Evolutionary conservation across 2,113 vertebrate species (phyloP).

Genomic region (Cnemophilus loriae): DNA sequence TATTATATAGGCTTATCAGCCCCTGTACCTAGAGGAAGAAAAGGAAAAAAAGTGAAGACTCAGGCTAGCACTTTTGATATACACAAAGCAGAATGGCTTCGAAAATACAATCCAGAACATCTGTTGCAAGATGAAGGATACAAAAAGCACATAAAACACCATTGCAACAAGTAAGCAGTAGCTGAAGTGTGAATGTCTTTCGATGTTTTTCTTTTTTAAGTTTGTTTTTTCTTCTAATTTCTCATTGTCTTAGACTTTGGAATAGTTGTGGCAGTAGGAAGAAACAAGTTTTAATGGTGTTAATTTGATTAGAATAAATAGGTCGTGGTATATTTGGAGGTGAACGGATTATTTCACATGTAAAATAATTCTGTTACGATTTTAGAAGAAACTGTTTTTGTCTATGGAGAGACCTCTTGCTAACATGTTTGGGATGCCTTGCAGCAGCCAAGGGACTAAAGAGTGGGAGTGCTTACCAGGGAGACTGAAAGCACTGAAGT

Average conservation of each 20-base stretch:
- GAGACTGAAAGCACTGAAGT: not conserved
- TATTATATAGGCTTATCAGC: conserved; percentile 85
- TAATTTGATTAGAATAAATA: not conserved
- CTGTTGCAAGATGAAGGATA: conserved; percentile 96
- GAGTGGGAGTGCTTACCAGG: not conserved
- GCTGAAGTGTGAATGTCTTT: not conserved
- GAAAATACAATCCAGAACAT: conserved; percentile 97
- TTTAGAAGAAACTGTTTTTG: not conserved
- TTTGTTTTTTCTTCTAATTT: not conserved
- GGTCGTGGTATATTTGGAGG: not conserved
- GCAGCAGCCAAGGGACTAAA: not conserved
- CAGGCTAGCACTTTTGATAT: conserved; percentile 96
- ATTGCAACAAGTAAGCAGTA: conserved; percentile 94
- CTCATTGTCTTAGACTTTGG: not conserved
- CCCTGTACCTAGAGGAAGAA: conserved; percentile 94
- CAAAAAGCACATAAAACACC: conserved; percentile 98
- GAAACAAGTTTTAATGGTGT: not conserved
- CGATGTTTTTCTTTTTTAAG: fast-evolving
- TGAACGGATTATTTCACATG: not conserved
- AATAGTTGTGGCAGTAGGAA: not conserved
- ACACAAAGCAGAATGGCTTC: conserved; percentile 97
- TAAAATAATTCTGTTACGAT: not conserved
- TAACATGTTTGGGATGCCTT: not conserved
- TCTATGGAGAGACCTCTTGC: not conserved
- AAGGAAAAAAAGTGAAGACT: conserved; percentile 97